Base-by-base conservation (phyloP, 2,797 vertebrate genomes). In the Hemitrygon akajei region DNA sequence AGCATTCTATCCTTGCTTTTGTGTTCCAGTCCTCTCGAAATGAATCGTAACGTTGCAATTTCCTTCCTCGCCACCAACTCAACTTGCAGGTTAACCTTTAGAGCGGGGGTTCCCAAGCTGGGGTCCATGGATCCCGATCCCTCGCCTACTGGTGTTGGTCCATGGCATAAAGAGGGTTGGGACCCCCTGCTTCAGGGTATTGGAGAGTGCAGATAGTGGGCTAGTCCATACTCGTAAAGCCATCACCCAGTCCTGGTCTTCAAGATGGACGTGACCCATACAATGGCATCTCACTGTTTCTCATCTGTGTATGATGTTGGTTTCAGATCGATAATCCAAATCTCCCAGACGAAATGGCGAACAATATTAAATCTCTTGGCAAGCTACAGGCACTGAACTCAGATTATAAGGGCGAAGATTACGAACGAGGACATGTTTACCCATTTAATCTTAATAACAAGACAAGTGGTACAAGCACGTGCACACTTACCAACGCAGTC, bases 401-500 rank as follows among this genome's bases (percentile, higher is more conserved):
- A 7, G 91, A 93, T 12, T 93, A 93, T 47, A 0, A 16, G 22
- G 40, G 27, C 6, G 1, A 7, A 1, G 14, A 16, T 0, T 93
- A 93, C 40, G 4, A 93, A 0, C 91, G 11, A 11, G 91, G 69
- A 1, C 69, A 73, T 7, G 37, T 93, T 11, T 93, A 58, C 40
- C 91, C 91, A 0, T 93, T 93, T 14, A 7, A 1, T 0, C 91
- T 76, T 9, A 93, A 76, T 30, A 14, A 16, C 11, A 20, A 76
- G 0, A 27, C 16, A 40, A 76, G 37, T 14, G 71, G 37, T 71
- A 93, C 37, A 2, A 56, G 69, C 47, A 56, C 25, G 40, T 76
- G 73, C 37, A 93, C 91, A 22, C 91, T 75, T 40, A 93, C 91
- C 20, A 93, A 93, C 5, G 71, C 71, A 0, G 91, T 93, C 40